Conservation (phyloP, 1,140 invertebrate species). For the Pogonognathellus flavescens region DNA sequence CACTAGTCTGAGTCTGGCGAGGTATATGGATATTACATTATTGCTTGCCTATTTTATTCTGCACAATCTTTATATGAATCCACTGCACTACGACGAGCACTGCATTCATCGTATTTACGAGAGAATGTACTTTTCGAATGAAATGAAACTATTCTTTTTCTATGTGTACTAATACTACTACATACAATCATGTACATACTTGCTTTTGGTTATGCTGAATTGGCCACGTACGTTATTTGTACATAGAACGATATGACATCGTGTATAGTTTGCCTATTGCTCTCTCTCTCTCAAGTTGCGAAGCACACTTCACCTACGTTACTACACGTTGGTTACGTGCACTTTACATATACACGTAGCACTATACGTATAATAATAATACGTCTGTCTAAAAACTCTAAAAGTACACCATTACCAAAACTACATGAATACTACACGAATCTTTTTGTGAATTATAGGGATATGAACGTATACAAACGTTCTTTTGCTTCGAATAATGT, state of each 20-base stretch:
- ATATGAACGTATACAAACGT: neutral
- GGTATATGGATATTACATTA: neutral
- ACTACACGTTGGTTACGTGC: constrained; percentile 22
- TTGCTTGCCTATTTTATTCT: neutral
- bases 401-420: neutral
- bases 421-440: constrained; percentile 4
- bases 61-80: neutral
- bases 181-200: too few relatives aligned
- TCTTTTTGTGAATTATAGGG: neutral
- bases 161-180: too few relatives aligned
- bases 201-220: too few relatives aligned
- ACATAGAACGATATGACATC: too few relatives aligned
- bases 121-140: neutral
- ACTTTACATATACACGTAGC: neutral
- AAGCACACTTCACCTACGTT: too few relatives aligned
- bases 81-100: neutral
- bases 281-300: too few relatives aligned
- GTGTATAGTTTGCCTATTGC: too few relatives aligned
- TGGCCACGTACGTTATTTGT: too few relatives aligned
- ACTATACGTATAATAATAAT: neutral
- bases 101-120: neutral
- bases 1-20: neutral
- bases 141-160: too few relatives aligned
- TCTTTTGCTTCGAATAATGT: neutral
- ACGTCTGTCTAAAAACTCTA: neutral